phyloP scores from a whole-genome alignment of 2,797 vertebrate genomes.

The Cynodonichthys magdalenae region DNA sequence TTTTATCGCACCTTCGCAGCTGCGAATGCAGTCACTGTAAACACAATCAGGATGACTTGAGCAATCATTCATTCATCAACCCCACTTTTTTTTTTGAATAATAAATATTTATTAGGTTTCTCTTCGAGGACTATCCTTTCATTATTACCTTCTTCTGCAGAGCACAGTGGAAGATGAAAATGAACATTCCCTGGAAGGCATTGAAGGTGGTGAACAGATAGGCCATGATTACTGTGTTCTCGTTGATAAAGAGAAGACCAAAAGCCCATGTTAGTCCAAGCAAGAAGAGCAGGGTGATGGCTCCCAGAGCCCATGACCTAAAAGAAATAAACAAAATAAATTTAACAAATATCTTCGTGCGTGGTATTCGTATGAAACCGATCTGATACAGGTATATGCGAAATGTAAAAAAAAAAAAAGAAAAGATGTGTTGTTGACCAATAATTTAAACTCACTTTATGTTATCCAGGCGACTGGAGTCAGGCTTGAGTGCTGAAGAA shows the following conservation, averaged over 20 bases:
- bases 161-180: conserved; percentile 96
- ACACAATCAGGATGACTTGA: conserved; percentile 4
- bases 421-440: not conserved
- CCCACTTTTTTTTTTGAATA: conserved; percentile 3
- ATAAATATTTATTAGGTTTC: not conserved
- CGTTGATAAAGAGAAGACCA: conserved; percentile 92
- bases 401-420: conserved; percentile 1
- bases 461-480: conserved; percentile 91
- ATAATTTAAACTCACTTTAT: conserved; percentile 85
- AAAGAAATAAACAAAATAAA: not conserved
- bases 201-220: conserved; percentile 97
- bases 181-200: conserved; percentile 95
- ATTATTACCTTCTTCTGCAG: conserved; percentile 90
- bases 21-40: conserved; percentile 20
- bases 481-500: conserved; percentile 91
- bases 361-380: not conserved
- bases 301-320: conserved; percentile 92
- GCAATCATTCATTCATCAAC: not conserved
- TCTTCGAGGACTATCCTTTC: not conserved
- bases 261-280: conserved; percentile 94
- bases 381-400: not conserved
- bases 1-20: conserved; percentile 32
- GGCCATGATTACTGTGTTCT: conserved; percentile 91
- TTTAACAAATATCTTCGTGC: not conserved
- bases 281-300: conserved; percentile 89